Evolutionary conservation across 2,888 invertebrate species (phyloP), one percentile per base, ranked within the genome.

Genomic region (Clanis bilineata): DNA sequence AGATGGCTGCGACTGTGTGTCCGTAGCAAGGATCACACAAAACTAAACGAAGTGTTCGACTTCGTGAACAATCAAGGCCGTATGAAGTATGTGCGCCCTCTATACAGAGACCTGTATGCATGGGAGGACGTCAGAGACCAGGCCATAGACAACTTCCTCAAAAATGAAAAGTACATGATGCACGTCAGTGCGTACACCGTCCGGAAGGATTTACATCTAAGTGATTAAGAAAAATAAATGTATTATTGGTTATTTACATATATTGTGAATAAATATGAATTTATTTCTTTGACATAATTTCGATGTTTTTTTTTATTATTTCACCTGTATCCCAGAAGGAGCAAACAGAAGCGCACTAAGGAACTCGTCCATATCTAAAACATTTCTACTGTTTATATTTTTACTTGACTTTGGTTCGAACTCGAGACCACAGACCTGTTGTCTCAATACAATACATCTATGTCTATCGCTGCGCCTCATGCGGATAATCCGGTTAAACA

Each of bases 51-150:
- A 15, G 95, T 95, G 0, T 89, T 98, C 59, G 82, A 94, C 21
- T 98, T 98, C 91, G 94, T 97, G 7, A 97, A 96, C 68, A 93
- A 94, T 18, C 95, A 97, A 77, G 98, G 98, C 38, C 94, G 98
- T 59, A 97, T 98, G 96, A 98, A 98, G 84, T 98, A 95, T 86
- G 95, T 97, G 1, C 93, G 97, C 36, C 98, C 98, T 2, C 92
- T 98, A 55, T 98, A 97, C 86, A 94, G 96, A 64, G 97, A 97
- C 77, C 90, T 98, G 61, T 96, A 95, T 70, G 93, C 90, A 0
- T 98, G 98, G 98, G 95, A 96, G 63, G 94, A 93, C 22, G 94
- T 95, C 0, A 93, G 96, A 63, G 86, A 93, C 1, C 83, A 77
- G 64, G 95, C 97, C 0, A 93, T 97, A 54, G 93, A 95, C 28